Percentiles rank a stretch among this genome's conserved stretches.
phyloP scores from a whole-genome alignment of 2,888 invertebrate species.

The Anaspis maculata region DNA sequence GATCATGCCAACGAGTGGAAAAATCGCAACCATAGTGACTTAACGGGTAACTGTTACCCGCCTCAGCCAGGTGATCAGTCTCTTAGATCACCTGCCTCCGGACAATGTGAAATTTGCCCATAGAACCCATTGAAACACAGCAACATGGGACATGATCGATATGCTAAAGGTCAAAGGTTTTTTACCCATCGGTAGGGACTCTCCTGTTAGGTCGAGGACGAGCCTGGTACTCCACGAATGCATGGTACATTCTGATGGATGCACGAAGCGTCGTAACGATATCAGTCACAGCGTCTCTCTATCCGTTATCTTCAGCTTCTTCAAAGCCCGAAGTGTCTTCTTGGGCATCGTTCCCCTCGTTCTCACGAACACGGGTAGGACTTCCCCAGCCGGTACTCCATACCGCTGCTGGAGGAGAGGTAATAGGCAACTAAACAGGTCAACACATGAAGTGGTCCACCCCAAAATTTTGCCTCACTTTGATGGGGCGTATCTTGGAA shows the following conservation, averaged over 20 bases:
- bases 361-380: conserved; percentile 30
- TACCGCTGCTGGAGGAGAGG: not conserved
- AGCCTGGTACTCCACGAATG: conserved; percentile 26
- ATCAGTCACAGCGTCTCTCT: conserved; percentile 18
- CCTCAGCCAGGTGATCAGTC: not conserved
- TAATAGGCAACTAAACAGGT: too few relatives aligned
- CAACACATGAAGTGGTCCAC: too few relatives aligned
- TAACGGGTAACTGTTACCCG: not conserved
- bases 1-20: not conserved
- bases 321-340: conserved; percentile 19
- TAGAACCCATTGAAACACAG: not conserved
- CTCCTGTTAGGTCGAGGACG: conserved; percentile 15
- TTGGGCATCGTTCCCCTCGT: conserved; percentile 29
- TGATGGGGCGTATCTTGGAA: too few relatives aligned
- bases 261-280: conserved; percentile 23
- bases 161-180: not conserved
- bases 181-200: not conserved
- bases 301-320: conserved; percentile 19
- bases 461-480: too few relatives aligned
- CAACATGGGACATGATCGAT: not conserved
- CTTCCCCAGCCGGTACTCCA: conserved; percentile 10
- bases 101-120: not conserved
- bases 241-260: conserved; percentile 26
- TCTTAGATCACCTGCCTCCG: not conserved
- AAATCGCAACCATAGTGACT: not conserved